These are phyloP conservation scores for Hormiphora californensis DNA, from an alignment of 37 sponge, comb jelly and placozoan species.

Conservation along the genomic window DNA sequence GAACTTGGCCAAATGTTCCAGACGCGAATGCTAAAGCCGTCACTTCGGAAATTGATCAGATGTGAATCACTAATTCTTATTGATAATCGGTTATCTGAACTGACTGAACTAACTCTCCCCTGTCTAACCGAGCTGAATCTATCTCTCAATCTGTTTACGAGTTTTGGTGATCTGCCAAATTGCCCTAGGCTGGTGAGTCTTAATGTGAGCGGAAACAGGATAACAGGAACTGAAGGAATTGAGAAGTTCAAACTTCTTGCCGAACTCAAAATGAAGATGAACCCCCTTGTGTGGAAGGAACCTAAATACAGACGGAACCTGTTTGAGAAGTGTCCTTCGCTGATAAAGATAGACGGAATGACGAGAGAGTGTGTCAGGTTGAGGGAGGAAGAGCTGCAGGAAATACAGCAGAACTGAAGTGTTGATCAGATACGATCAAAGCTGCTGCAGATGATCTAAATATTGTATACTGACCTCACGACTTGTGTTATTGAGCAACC, in stretches of 20 bases:
- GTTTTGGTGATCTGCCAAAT: not conserved
- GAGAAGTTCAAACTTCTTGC: not conserved
- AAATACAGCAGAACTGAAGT: too few relatives aligned
- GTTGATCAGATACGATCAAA: too few relatives aligned
- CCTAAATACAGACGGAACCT: slow-evolving; percentile 30
- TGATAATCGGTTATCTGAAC: not conserved
- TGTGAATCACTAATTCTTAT: slow-evolving; percentile 4
- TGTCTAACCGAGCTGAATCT: not conserved
- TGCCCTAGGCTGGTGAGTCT: not conserved
- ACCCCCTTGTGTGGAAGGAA: slow-evolving; percentile 43
- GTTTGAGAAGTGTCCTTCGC: not conserved
- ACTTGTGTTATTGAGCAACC: too few relatives aligned
- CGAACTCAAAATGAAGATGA: not conserved
- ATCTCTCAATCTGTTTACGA: not conserved
- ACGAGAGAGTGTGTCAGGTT: not conserved
- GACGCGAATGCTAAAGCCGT: not conserved
- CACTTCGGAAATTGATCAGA: not conserved
- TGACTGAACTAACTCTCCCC: slow-evolving; percentile 7
- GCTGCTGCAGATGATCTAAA: too few relatives aligned
- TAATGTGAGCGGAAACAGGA: slow-evolving; percentile 30
- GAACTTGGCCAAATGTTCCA: slow-evolving; percentile 25
- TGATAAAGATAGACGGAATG: not conserved
- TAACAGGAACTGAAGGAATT: not conserved
- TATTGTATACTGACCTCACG: too few relatives aligned
- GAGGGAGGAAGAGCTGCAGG: not conserved